Evolutionary conservation across 2,888 invertebrate genomes (phyloP).

Genomic region (Agriopis aurantiaria): DNA sequence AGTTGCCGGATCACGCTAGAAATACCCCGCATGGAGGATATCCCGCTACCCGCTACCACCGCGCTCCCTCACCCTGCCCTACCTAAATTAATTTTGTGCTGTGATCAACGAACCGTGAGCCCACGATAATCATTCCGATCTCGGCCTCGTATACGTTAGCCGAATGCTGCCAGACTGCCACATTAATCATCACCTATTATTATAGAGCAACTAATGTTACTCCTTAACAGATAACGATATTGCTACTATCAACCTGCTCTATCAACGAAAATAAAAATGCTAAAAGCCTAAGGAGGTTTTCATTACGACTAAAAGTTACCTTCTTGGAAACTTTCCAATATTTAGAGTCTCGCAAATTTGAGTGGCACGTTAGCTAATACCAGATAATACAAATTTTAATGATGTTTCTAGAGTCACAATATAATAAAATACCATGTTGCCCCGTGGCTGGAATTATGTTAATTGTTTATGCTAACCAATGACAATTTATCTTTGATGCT

Average conservation of each 20-base stretch:
- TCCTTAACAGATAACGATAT: constrained; percentile 21
- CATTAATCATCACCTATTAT: constrained; percentile 67
- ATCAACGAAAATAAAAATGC: constrained; percentile 16
- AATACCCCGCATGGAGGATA: constrained; percentile 45
- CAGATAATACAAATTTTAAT: background rate
- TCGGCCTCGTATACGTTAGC: constrained; percentile 62
- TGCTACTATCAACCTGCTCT: constrained; percentile 7
- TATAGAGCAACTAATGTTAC: constrained; percentile 45
- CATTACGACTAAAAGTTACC: constrained; percentile 14
- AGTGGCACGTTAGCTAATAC: constrained; percentile 1
- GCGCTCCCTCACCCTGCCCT: constrained; percentile 39
- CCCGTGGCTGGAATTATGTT: too few relatives aligned
- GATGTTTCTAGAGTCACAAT: too few relatives aligned
- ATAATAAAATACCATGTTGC: too few relatives aligned
- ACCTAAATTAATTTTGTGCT: constrained; percentile 81
- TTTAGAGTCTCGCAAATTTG: background rate
- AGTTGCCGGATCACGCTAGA: constrained; percentile 62
- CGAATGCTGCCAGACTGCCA: constrained; percentile 69
- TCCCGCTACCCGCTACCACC: background rate
- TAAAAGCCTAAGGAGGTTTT: constrained; percentile 7
- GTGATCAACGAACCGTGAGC: constrained; percentile 74
- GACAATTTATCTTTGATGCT: too few relatives aligned
- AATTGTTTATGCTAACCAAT: too few relatives aligned
- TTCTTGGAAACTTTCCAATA: constrained; percentile 22
- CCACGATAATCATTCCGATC: constrained; percentile 77